Conservation (phyloP, 1,140 invertebrate species). For the Leptinotarsa defecta region DNA sequence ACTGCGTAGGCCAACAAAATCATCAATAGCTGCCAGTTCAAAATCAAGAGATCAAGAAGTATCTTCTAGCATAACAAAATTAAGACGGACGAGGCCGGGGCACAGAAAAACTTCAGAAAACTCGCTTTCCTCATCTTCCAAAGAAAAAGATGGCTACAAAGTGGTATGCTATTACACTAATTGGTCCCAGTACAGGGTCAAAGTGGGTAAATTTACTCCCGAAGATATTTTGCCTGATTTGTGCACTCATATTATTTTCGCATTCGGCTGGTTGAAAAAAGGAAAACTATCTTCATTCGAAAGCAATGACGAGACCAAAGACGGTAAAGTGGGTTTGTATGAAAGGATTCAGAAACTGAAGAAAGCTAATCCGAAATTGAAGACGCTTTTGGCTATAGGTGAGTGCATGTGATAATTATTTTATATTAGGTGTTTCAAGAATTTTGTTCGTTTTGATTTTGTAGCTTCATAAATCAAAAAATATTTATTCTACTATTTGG, state of each 20-base stretch:
- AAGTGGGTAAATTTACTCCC: constrained; percentile 89
- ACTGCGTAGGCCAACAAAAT: constrained; percentile 57
- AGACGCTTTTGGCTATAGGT: constrained; percentile 89
- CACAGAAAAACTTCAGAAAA: constrained; percentile 63
- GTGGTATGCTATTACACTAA: constrained; percentile 96
- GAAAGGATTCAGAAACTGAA: constrained; percentile 82
- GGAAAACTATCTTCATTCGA: constrained; percentile 90
- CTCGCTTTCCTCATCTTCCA: constrained; percentile 60
- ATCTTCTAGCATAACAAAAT: constrained; percentile 69
- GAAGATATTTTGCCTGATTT: constrained; percentile 94
- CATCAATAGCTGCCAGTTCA: constrained; percentile 50
- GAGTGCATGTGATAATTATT: constrained; percentile 50
- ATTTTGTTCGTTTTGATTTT: too few species aligned
- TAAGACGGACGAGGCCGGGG: constrained; percentile 64
- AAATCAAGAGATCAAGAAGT: constrained; percentile 66
- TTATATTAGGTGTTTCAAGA: too few species aligned
- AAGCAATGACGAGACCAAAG: constrained; percentile 90
- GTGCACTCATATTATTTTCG: constrained; percentile 95
- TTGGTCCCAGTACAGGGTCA: constrained; percentile 94
- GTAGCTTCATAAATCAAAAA: too few species aligned
- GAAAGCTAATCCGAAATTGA: constrained; percentile 87
- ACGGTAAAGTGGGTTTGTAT: constrained; percentile 88
- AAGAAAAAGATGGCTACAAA: constrained; percentile 68
- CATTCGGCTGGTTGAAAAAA: constrained; percentile 96
- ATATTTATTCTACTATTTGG: too few species aligned